phyloP scores from a whole-genome alignment of 2,888 invertebrate genomes.

The Matsumyia berberina region DNA sequence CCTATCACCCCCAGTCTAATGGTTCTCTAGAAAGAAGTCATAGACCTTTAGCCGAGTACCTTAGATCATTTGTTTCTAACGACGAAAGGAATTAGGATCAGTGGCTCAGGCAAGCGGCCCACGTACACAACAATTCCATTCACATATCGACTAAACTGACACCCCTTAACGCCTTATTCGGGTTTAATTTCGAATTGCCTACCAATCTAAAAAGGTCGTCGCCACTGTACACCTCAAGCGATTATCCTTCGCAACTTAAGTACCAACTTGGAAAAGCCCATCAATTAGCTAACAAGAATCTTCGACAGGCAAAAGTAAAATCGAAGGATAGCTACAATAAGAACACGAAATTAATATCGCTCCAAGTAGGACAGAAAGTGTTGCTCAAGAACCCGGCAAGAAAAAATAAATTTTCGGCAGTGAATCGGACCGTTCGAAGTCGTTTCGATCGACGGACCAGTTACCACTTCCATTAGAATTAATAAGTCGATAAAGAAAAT shows the following conservation, averaged over 20 bases:
- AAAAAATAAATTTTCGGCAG: too few species aligned
- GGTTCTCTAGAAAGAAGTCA: conserved; percentile 47
- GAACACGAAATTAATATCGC: not conserved
- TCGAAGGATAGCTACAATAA: conserved; percentile 1
- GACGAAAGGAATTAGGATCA: conserved; percentile 58
- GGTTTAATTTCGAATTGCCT: conserved; percentile 10
- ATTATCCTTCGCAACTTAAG: not conserved
- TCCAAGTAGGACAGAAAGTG: too few species aligned
- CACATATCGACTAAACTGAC: conserved; percentile 32
- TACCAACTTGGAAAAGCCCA: conserved; percentile 4
- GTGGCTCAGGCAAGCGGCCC: conserved; percentile 37
- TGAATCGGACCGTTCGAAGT: too few species aligned
- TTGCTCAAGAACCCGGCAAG: too few species aligned
- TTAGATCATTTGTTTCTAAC: conserved; percentile 31
- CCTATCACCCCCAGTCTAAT: conserved; percentile 41
- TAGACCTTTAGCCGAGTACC: conserved; percentile 35
- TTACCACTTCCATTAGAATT: too few species aligned
- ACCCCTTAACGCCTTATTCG: conserved; percentile 47
- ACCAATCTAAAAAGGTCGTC: conserved; percentile 3
- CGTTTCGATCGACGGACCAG: too few species aligned
- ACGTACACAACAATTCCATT: conserved; percentile 38
- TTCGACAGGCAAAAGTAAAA: not conserved
- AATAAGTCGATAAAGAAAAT: too few species aligned
- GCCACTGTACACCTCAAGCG: not conserved
- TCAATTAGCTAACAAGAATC: conserved; percentile 10